Percentiles rank a stretch among this genome's conserved stretches.
Evolutionary conservation across 92 coral and sea anemone species (phyloP).

Genomic region (Ricordea florida): DNA sequence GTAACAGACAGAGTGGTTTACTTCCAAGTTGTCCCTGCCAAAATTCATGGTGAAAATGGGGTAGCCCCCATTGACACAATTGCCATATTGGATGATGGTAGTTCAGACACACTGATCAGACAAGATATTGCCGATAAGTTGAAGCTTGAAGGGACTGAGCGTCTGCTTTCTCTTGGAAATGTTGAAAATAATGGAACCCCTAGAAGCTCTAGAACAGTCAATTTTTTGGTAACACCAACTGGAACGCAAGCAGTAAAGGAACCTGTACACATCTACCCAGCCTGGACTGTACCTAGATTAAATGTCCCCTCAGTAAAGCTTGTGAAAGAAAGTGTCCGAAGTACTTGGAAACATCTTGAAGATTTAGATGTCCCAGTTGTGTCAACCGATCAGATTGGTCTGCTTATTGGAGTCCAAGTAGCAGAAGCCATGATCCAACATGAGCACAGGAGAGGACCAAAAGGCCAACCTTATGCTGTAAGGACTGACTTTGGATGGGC

Average conservation of each 20-base stretch:
- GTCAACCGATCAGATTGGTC: conserved; percentile 48
- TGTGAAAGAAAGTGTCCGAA: conserved; percentile 37
- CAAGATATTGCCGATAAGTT: conserved; percentile 48
- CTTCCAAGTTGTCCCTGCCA: conserved; percentile 61
- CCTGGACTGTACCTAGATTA: conserved; percentile 62
- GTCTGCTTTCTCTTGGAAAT: conserved; percentile 54
- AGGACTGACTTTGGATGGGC: conserved; percentile 69
- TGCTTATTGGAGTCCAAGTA: conserved; percentile 64
- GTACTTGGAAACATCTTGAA: conserved; percentile 52
- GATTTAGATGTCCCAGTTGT: conserved; percentile 63
- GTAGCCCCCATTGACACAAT: conserved; percentile 49
- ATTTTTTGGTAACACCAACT: conserved; percentile 39
- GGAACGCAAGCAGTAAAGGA: conserved; percentile 38
- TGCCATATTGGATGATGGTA: conserved; percentile 59
- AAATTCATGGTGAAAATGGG: conserved; percentile 50
- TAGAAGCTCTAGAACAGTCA: conserved; percentile 32
- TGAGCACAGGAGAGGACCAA: conserved; percentile 53
- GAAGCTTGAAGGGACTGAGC: conserved; percentile 47
- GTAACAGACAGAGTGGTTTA: conserved; percentile 39
- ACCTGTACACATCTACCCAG: conserved; percentile 41
- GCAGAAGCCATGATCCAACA: conserved; percentile 59
- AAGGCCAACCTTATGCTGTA: conserved; percentile 67
- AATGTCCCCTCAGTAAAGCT: conserved; percentile 61
- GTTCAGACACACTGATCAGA: conserved; percentile 52
- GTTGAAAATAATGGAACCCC: conserved; percentile 47